A percentile compares a stretch with the other conserved stretches of the same genome.
Evolutionary conservation across 2,888 invertebrate genomes (phyloP).

Genomic region (Matsumyia berberina): DNA sequence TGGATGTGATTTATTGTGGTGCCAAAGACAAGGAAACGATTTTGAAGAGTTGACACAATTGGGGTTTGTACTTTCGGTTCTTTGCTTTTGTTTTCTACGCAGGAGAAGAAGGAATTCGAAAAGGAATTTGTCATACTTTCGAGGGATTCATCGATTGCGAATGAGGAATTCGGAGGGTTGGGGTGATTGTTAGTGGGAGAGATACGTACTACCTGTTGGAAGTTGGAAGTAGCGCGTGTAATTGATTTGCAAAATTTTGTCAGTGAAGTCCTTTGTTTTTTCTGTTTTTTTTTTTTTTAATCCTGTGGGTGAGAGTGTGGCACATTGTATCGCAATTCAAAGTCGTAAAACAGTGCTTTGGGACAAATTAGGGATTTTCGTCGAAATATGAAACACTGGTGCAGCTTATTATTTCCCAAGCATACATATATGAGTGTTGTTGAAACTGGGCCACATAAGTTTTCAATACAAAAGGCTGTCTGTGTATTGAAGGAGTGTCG

Average conservation of each 20-base stretch:
- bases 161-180: background rate
- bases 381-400: too few species aligned
- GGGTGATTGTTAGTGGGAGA: conserved; percentile 1
- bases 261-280: conserved; percentile 6
- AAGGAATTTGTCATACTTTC: background rate
- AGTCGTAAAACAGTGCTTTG: background rate
- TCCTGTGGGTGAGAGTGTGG: background rate
- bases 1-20: conserved; percentile 26
- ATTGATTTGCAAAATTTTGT: conserved; percentile 33
- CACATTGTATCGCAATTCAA: background rate
- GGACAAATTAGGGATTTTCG: too few species aligned
- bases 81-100: background rate
- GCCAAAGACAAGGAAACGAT: background rate
- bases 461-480: too few species aligned
- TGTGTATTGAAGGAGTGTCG: too few species aligned
- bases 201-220: background rate
- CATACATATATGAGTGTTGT: too few species aligned
- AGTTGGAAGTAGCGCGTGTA: conserved; percentile 20
- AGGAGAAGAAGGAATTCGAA: conserved; percentile 3
- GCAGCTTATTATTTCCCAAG: too few species aligned
- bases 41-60: conserved; percentile 8
- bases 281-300: background rate
- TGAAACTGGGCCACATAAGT: too few species aligned
- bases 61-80: background rate
- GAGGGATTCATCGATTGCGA: conserved; percentile 9